Conservation (phyloP, 1,140 invertebrate genomes). For the Saxidomus purpurata region DNA sequence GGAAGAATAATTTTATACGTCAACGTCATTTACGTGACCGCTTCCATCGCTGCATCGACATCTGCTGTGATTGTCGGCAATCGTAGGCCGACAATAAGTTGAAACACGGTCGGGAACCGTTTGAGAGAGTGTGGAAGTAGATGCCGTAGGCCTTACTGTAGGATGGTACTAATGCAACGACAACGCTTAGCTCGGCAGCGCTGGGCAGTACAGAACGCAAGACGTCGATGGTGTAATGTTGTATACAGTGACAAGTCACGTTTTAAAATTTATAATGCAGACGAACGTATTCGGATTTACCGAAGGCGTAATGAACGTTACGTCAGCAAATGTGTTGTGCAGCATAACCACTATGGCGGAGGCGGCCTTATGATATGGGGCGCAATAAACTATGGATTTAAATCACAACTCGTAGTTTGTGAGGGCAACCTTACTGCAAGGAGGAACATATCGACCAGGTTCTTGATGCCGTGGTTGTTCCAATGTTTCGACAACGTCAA, state of each 20-base stretch:
- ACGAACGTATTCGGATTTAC: no score
- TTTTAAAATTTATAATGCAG: no score
- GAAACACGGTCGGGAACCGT: not conserved
- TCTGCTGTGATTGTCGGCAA: not conserved
- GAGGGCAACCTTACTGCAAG: not conserved
- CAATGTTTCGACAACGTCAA: not conserved
- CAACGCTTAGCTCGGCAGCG: no score
- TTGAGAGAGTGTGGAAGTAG: not conserved
- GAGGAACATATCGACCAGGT: slow-evolving; percentile 14
- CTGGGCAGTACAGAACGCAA: no score
- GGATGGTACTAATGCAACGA: not conserved
- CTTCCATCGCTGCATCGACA: slow-evolving; percentile 2
- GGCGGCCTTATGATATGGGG: not conserved
- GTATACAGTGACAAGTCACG: no score
- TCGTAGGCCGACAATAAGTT: not conserved
- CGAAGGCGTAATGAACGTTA: no score
- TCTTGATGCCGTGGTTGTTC: not conserved
- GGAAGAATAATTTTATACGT: slow-evolving; percentile 22
- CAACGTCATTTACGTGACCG: slow-evolving; percentile 16
- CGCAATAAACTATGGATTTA: no score
- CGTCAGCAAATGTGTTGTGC: not conserved
- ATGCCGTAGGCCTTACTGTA: not conserved
- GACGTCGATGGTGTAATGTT: no score
- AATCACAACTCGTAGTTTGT: no score
- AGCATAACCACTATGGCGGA: not conserved